Percentiles rank a stretch among this genome's conserved stretches.
Conservation (phyloP, 2,888 invertebrate genomes). For the Cosmorhoe ocellata region DNA sequence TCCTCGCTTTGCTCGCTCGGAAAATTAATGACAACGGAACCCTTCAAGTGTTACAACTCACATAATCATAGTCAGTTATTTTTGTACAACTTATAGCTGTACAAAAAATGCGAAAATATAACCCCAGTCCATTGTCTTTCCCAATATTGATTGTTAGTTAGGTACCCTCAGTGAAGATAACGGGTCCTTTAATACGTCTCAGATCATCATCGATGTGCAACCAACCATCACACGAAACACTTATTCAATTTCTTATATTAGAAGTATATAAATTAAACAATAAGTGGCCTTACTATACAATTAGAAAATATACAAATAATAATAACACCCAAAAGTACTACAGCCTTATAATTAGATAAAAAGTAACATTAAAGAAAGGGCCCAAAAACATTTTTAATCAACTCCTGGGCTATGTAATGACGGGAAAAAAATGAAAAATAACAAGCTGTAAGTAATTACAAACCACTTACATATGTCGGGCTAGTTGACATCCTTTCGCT, state of each 20-base stretch:
- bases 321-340: constrained; percentile 13
- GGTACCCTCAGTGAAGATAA: not conserved
- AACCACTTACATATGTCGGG: constrained; percentile 61
- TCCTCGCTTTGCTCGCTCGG: too few species aligned
- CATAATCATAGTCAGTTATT: too few species aligned
- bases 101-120: too few species aligned
- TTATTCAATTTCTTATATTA: constrained; percentile 6
- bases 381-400: constrained; percentile 62
- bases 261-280: not conserved
- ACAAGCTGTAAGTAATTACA: constrained; percentile 72
- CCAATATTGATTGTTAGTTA: too few species aligned
- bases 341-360: constrained; percentile 48
- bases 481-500: constrained; percentile 67
- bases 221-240: constrained; percentile 10
- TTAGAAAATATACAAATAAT: not conserved
- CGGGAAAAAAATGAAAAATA: constrained; percentile 58
- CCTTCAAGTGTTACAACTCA: too few species aligned
- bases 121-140: too few species aligned
- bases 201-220: constrained; percentile 6
- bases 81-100: too few species aligned
- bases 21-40: too few species aligned
- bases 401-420: constrained; percentile 48
- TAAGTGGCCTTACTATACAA: not conserved
- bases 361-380: constrained; percentile 51
- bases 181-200: constrained; percentile 8